Conservation (phyloP, 2,888 invertebrate genomes). For the Acleris holmiana region DNA sequence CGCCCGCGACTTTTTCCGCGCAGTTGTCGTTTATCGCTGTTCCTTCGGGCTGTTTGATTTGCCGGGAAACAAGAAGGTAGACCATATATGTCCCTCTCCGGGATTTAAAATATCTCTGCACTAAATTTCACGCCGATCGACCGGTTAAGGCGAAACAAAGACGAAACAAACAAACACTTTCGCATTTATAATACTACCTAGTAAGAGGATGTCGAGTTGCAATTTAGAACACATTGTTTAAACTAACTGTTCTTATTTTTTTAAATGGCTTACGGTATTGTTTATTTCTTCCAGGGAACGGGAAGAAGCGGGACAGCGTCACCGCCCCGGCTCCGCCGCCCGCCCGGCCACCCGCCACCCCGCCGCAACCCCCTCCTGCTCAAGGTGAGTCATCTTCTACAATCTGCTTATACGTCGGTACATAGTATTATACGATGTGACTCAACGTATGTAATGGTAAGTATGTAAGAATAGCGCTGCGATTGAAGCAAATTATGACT, state of each 20-base stretch:
- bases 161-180: too few species aligned
- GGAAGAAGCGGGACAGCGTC: conserved; percentile 80
- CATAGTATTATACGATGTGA: conserved; percentile 9
- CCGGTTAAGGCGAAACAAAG: too few species aligned
- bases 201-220: too few species aligned
- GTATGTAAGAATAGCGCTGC: conserved; percentile 1
- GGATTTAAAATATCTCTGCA: too few species aligned
- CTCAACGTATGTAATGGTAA: conserved; percentile 14
- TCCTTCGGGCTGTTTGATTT: too few species aligned
- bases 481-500: neutral
- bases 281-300: conserved; percentile 71
- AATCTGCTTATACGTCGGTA: neutral
- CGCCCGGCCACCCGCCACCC: conserved; percentile 64
- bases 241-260: neutral
- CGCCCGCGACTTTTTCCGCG: too few species aligned
- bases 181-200: too few species aligned
- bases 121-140: too few species aligned
- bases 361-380: conserved; percentile 63
- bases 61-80: too few species aligned
- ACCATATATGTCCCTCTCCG: too few species aligned
- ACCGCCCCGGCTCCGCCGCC: conserved; percentile 64
- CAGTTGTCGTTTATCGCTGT: too few species aligned
- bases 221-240: too few species aligned
- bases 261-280: conserved; percentile 16
- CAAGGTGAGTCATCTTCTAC: conserved; percentile 67